These are phyloP conservation scores for Oegoconia quadripuncta DNA, from an alignment of 2,888 invertebrate species.

Conservation along the genomic window DNA sequence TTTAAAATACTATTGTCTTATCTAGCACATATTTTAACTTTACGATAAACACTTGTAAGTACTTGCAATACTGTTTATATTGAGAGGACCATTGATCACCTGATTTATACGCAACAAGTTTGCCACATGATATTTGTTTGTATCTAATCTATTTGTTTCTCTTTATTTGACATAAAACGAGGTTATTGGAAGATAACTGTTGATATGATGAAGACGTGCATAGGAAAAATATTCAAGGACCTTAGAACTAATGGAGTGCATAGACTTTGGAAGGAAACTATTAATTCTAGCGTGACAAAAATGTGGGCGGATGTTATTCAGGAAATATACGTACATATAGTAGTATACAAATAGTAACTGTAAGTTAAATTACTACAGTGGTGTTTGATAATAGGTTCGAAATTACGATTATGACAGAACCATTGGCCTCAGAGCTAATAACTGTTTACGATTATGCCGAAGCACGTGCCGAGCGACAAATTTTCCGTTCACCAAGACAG, in stretches of 20 bases:
- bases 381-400: constrained; percentile 31
- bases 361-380: constrained; percentile 26
- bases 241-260: not conserved
- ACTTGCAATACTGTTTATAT: constrained; percentile 35
- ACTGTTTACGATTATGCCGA: constrained; percentile 27
- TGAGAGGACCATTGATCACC: constrained; percentile 43
- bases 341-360: no score
- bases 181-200: constrained; percentile 18
- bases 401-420: constrained; percentile 18
- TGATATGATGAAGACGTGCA: constrained; percentile 19
- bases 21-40: constrained; percentile 22
- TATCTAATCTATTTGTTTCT: constrained; percentile 27
- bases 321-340: constrained; percentile 6
- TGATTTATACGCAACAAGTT: constrained; percentile 42
- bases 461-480: constrained; percentile 32
- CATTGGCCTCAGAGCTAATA: constrained; percentile 38
- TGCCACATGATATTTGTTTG: constrained; percentile 45
- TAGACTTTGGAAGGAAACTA: constrained; percentile 3
- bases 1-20: constrained; percentile 24
- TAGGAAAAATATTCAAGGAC: constrained; percentile 4
- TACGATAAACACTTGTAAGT: constrained; percentile 29
- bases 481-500: constrained; percentile 33
- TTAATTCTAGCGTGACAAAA: not conserved
- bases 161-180: constrained; percentile 22
- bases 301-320: not conserved